Evolutionary conservation across 2,797 vertebrate species (phyloP).

Genomic region (Borostomias antarcticus): DNA sequence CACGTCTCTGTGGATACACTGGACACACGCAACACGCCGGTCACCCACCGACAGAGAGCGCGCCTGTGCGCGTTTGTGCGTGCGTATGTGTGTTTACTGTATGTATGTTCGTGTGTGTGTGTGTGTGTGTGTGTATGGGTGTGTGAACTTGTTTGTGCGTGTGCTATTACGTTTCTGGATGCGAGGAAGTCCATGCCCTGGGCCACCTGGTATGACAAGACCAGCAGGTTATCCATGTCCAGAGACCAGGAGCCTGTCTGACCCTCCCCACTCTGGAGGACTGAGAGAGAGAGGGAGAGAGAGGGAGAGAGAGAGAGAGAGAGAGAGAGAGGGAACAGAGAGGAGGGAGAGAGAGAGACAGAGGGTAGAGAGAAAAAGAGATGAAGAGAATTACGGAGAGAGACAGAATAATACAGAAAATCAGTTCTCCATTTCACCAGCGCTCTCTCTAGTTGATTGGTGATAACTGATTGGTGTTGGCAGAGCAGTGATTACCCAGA

Average conservation of each 20-base stretch:
- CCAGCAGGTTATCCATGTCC: slow-evolving; percentile 74
- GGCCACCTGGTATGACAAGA: slow-evolving; percentile 85
- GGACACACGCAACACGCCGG: slow-evolving; percentile 5
- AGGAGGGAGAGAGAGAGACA: background rate
- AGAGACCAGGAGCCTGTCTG: slow-evolving; percentile 64
- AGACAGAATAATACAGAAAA: background rate
- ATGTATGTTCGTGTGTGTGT: slow-evolving; percentile 11
- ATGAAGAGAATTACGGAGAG: too few relatives aligned
- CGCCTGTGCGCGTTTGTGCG: slow-evolving; percentile 1
- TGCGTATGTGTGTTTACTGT: slow-evolving; percentile 1
- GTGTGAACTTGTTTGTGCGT: background rate
- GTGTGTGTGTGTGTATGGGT: background rate
- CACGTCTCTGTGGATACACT: slow-evolving; percentile 97
- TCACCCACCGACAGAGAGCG: background rate
- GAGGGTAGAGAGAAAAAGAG: background rate
- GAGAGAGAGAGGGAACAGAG: background rate
- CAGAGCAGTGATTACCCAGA: background rate
- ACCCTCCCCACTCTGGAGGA: slow-evolving; percentile 9
- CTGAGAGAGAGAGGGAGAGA: slow-evolving; percentile 7
- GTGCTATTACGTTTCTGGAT: slow-evolving; percentile 79
- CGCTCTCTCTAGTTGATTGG: background rate
- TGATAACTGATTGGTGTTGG: too few relatives aligned
- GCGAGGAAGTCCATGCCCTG: slow-evolving; percentile 86
- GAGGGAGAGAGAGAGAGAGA: background rate
- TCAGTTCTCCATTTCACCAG: background rate